These are phyloP conservation scores for Nicator chloris DNA, from an alignment of 2,113 vertebrate genomes.

Conservation along the genomic window DNA sequence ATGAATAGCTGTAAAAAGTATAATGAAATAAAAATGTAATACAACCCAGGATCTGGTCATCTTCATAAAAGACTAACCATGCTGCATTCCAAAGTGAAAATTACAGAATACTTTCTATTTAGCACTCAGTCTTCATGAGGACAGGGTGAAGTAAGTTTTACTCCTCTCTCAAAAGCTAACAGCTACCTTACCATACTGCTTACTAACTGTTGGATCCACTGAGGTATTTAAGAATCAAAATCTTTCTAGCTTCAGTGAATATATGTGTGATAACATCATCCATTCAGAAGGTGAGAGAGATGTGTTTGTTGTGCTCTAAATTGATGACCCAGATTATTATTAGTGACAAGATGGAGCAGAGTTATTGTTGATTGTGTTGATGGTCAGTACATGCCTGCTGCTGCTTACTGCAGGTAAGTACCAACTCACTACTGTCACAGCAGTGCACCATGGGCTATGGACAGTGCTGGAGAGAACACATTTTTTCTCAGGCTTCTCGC, in stretches of 20 bases:
- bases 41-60: not conserved
- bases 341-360: not conserved
- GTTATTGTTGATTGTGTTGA: not conserved
- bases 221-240: not conserved
- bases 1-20: not conserved
- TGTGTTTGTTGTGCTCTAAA: not conserved
- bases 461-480: not conserved
- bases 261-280: not conserved
- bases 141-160: not conserved
- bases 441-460: rapidly evolving
- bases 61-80: not conserved
- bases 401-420: not conserved
- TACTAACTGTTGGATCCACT: not conserved
- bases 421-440: not conserved
- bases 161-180: not conserved
- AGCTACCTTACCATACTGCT: not conserved
- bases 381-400: not conserved
- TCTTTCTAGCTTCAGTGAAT: not conserved
- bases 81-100: not conserved
- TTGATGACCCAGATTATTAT: not conserved
- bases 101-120: not conserved
- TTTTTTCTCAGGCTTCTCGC: not conserved
- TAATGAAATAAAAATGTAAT: not conserved
- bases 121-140: not conserved
- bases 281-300: not conserved